Percentiles rank a stretch among this genome's conserved stretches.
Conservation (phyloP, 2,888 invertebrate species). For the Caenorhabditis sp. region DNA sequence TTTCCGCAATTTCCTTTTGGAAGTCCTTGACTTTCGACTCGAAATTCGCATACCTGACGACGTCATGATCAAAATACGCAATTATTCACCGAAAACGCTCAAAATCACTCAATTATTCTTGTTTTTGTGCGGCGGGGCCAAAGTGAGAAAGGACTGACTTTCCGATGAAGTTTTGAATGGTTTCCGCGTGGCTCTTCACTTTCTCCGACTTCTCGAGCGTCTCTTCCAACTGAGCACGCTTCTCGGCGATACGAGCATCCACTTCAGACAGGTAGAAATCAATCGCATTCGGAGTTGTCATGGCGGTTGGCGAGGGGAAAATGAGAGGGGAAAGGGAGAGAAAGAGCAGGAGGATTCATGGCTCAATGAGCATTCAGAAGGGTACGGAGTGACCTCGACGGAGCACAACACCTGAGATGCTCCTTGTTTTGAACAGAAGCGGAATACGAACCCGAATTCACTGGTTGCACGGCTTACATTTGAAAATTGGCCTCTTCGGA, state of each 20-base stretch:
- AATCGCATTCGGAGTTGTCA: constrained; percentile 11
- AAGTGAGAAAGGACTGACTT: background rate
- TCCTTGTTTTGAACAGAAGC: too few relatives aligned
- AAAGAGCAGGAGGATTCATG: background rate
- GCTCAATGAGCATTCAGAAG: background rate
- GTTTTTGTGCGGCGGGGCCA: background rate
- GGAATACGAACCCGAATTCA: too few relatives aligned
- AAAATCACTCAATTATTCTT: background rate
- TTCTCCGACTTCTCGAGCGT: constrained; percentile 28
- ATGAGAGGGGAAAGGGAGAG: background rate
- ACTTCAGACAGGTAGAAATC: constrained; percentile 53
- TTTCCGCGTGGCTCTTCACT: constrained; percentile 32
- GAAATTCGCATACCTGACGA: constrained; percentile 4
- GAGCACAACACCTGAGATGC: too few relatives aligned
- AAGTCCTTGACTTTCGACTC: constrained; percentile 8
- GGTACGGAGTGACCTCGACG: too few relatives aligned
- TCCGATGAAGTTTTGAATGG: constrained; percentile 18
- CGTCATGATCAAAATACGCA: background rate
- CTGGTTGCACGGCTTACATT: too few relatives aligned
- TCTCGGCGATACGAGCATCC: constrained; percentile 37
- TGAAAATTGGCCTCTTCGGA: too few relatives aligned
- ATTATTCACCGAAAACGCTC: background rate
- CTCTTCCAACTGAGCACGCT: constrained; percentile 25
- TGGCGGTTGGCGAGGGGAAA: background rate
- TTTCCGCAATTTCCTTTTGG: constrained; percentile 30